Base-by-base conservation (phyloP, 1,140 invertebrate species). In the Hetaerina americana region DNA sequence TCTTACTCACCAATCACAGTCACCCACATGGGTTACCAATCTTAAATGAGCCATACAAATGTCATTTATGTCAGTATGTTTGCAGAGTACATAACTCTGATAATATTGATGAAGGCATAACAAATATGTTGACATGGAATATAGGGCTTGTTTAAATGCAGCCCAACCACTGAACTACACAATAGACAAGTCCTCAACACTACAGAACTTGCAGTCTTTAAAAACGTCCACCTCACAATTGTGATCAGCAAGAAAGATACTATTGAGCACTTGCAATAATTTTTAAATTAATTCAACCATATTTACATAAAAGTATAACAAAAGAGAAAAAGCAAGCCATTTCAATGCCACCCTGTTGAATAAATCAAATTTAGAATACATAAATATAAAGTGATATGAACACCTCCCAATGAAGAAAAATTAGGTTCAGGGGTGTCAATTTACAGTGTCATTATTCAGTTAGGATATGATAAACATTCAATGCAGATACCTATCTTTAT, bases 341-440 rank as follows among this genome's bases (percentile, higher is more conserved):
- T 57, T 57, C 40, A 57, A 57, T 57, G 40, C 40, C 40, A 57
- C 40, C 40, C 40, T 57, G 40, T 57, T 57, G 40, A n/a, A 57
- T 57, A 57, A 57, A 57, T 57, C 40, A 12, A 57, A 57, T 57
- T 57, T 57, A 57, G 40, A 57, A 57, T n/a, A n/a, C 40, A 1
- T 57, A n/a, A 57, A 57, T 57, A 57, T n/a, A n/a, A n/a, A n/a
- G n/a, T 57, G 40, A 57, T 57, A 57, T 57, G 40, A 57, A 57
- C n/a, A n/a, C n/a, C n/a, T n/a, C n/a, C n/a, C n/a, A n/a, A n/a
- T n/a, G n/a, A n/a, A n/a, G n/a, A n/a, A n/a, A n/a, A n/a, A n/a
- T n/a, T n/a, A n/a, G n/a, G n/a, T n/a, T n/a, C n/a, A n/a, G n/a
- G n/a, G n/a, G n/a, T n/a, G n/a, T n/a, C n/a, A n/a, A n/a, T n/a